Evolutionary conservation across 2,888 invertebrate genomes (phyloP), one percentile per base, ranked within the genome.

Genomic region (Tuberolachnus salignus): DNA sequence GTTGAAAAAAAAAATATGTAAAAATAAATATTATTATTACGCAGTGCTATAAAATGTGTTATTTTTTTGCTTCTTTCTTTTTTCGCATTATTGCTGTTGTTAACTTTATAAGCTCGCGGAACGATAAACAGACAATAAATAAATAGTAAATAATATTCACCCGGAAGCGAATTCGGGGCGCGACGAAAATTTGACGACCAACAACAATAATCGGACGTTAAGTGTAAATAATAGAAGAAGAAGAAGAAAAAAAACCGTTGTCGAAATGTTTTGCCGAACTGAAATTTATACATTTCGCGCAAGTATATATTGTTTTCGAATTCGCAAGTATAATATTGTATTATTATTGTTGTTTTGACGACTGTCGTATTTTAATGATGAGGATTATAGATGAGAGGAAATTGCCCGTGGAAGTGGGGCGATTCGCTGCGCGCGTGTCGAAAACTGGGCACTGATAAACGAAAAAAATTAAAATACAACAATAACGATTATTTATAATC

Each of bases 231-330:
- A 49, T 21, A 66, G 10, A 2, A 16, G 3, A 19, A 19, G 19
- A 64, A 4, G 26, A 23, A 64, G 44, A 57, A 51, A 51, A 34
- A 55, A 69, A 69, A n/a, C 55, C 8, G 46, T 13, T 46, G 26
- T 59, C 71, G 14, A 11, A 57, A 26, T 44, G 13, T 59, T 9
- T 71, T 34, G 19, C 14, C 49, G 1, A 59, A 61, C 26, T 14
- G 26, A 59, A 44, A 61, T 61, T 72, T 61, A n/a, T 57, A n/a
- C 13, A 53, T 69, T 67, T 53, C 34, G 34, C 34, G 3, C 34
- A 6, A 34, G 3, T 70, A 21, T 6, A 26, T 42, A 19, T 13
- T 61, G 34, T 34, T 34, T 34, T 34, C 34, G 34, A 34, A 6
- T 34, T 3, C 6, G 34, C 6, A 34, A 34, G 6, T 34, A 6